Conservation (phyloP, 2,888 invertebrate genomes). For the Dermolepida albohirtum region DNA sequence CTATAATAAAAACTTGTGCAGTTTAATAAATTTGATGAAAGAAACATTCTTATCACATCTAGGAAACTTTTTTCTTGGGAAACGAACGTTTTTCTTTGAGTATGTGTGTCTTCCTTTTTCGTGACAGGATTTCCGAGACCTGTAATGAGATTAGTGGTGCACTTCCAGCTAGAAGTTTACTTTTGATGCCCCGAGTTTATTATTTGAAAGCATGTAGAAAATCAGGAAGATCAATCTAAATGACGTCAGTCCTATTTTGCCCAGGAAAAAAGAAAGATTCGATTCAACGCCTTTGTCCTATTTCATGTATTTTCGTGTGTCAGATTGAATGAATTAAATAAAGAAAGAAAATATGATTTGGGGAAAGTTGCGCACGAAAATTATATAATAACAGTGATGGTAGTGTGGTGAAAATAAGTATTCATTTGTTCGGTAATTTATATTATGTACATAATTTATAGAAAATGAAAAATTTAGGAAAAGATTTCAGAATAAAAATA, state of each 20-base stretch:
- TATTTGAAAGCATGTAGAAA: constrained; percentile 37
- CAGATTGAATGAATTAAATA: no score
- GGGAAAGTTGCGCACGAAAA: no score
- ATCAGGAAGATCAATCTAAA: neutral
- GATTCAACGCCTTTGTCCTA: no score
- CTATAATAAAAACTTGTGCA: no score
- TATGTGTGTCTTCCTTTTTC: constrained; percentile 24
- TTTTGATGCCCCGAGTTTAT: constrained; percentile 46
- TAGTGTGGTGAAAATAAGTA: no score
- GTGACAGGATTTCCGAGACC: constrained; percentile 34
- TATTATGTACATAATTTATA: no score
- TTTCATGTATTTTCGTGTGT: no score
- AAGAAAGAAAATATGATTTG: no score
- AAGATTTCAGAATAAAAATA: no score
- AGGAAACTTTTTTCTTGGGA: constrained; percentile 17
- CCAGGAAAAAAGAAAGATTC: neutral
- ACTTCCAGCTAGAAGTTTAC: constrained; percentile 44
- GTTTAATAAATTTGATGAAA: neutral
- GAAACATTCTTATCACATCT: constrained; percentile 24
- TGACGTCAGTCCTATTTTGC: neutral
- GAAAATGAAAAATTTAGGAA: no score
- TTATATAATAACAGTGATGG: no score
- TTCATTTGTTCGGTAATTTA: no score
- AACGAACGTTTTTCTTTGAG: constrained; percentile 23
- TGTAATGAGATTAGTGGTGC: constrained; percentile 47